These are phyloP conservation scores for Sebastes fasciatus DNA, from an alignment of 2,113 vertebrate genomes.

Conservation along the genomic window DNA sequence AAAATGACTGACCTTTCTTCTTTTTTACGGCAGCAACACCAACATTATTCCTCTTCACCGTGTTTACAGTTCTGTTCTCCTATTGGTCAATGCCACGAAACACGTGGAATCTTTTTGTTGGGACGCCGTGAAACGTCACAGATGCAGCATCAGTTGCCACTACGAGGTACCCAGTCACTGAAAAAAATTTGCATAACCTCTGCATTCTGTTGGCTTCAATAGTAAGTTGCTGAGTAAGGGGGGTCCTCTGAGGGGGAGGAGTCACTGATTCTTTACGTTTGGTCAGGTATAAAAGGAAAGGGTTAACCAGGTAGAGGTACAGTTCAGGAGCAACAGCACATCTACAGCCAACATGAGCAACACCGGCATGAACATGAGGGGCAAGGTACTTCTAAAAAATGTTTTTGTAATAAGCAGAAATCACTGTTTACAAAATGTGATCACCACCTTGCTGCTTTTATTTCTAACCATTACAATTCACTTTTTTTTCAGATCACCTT, in stretches of 20 bases:
- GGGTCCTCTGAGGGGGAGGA: conserved; percentile 46
- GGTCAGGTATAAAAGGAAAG: conserved; percentile 73
- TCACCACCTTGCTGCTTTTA: background rate
- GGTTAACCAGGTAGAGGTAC: conserved; percentile 59
- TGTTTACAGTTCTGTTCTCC: background rate
- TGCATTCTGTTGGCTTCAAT: conserved; percentile 53
- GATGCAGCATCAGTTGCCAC: background rate
- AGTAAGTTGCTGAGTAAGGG: conserved; percentile 60
- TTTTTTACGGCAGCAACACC: background rate
- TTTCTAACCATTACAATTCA: background rate
- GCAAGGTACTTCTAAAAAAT: conserved; percentile 56
- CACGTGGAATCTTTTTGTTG: background rate
- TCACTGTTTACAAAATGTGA: no score
- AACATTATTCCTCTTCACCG: background rate
- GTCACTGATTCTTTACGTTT: conserved; percentile 37
- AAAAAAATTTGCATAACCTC: conserved; percentile 39
- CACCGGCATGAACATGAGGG: conserved; percentile 70
- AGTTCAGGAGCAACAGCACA: conserved; percentile 45
- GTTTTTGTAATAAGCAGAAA: background rate
- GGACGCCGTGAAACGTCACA: background rate
- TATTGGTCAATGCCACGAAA: background rate
- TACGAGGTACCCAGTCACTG: conserved; percentile 8
- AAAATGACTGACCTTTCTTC: background rate
- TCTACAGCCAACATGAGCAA: conserved; percentile 66
- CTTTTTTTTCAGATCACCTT: background rate